Evolutionary conservation across 2,797 vertebrate species (phyloP).

Genomic region (Falco rusticolus): DNA sequence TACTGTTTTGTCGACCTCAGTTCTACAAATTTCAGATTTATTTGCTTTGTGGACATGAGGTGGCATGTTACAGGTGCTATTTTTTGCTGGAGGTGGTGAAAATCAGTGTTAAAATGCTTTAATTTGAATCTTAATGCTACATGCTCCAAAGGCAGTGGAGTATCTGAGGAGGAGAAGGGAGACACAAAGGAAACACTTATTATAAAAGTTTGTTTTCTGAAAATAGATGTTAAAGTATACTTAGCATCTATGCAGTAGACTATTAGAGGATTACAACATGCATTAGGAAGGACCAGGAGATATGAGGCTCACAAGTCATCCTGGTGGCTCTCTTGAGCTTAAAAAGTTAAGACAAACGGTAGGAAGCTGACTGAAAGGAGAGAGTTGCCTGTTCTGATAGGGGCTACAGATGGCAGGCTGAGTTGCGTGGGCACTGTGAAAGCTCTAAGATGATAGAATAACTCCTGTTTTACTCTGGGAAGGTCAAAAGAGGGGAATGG

Average conservation of each 20-base stretch:
- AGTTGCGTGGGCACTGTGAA: neutral
- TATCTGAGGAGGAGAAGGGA: neutral
- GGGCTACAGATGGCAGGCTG: neutral
- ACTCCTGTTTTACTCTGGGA: neutral
- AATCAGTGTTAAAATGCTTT: neutral
- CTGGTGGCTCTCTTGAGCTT: neutral
- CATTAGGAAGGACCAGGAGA: neutral
- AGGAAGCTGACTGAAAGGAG: neutral
- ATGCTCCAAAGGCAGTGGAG: neutral
- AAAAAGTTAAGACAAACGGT: neutral
- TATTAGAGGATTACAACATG: neutral
- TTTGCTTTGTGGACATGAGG: neutral
- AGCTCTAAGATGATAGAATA: neutral
- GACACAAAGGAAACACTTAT: neutral
- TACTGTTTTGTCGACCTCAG: neutral
- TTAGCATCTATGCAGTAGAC: neutral
- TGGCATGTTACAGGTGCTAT: neutral
- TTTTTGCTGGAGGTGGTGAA: neutral
- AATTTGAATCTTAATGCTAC: neutral
- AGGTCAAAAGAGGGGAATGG: neutral
- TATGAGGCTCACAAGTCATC: neutral
- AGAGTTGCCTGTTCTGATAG: neutral
- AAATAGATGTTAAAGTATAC: neutral
- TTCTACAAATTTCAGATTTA: neutral
- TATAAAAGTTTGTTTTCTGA: neutral